Evolutionary conservation across 2,113 vertebrate genomes (phyloP).

Genomic region (Cettia cetti): DNA sequence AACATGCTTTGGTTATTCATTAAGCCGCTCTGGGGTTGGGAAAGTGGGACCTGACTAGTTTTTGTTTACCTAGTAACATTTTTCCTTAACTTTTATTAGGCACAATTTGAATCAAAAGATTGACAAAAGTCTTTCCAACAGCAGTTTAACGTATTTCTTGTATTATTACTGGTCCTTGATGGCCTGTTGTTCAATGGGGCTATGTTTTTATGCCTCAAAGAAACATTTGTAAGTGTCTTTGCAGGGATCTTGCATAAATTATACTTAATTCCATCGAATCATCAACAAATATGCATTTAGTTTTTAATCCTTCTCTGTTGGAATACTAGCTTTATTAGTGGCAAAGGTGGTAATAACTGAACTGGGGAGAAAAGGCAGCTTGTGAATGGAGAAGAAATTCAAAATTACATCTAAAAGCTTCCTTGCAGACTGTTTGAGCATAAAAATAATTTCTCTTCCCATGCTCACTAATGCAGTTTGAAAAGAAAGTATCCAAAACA

Average conservation of each 20-base stretch:
- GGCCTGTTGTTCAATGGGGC: background rate
- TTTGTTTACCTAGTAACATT: background rate
- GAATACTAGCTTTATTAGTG: background rate
- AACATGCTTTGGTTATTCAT: background rate
- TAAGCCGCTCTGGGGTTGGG: background rate
- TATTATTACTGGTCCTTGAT: background rate
- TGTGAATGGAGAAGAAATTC: background rate
- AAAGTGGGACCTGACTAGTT: background rate
- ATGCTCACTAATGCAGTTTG: background rate
- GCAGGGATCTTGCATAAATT: background rate
- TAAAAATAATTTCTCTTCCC: background rate
- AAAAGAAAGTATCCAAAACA: background rate
- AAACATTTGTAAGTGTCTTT: background rate
- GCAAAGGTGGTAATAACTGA: background rate
- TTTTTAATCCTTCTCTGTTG: background rate
- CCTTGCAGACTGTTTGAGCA: background rate
- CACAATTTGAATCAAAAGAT: background rate
- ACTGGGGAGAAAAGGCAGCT: background rate
- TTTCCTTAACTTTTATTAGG: background rate
- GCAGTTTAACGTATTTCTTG: background rate
- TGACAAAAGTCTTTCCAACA: background rate
- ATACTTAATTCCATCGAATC: background rate
- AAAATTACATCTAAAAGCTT: background rate
- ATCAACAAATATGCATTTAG: background rate
- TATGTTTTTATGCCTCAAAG: background rate